Conservation (phyloP, 2,113 vertebrate genomes). For the Misgurnus anguillicaudatus region DNA sequence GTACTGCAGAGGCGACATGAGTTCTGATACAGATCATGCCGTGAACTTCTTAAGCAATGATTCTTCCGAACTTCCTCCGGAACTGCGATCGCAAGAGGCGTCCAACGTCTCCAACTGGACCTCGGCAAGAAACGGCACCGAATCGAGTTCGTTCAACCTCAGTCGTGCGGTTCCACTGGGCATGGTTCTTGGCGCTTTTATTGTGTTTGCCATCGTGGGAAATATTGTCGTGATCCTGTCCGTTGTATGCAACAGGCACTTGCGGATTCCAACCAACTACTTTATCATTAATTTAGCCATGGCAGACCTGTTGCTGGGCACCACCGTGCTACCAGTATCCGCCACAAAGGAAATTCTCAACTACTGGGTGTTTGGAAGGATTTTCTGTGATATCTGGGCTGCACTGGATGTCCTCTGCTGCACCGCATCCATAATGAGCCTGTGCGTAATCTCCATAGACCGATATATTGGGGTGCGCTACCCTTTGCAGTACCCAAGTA, state of each 20-base stretch:
- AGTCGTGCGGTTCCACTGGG: constrained; percentile 85
- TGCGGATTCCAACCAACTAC: constrained; percentile 95
- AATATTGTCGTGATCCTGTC: constrained; percentile 96
- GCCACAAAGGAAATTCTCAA: constrained; percentile 88
- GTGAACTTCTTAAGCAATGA: constrained; percentile 70
- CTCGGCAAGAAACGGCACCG: constrained; percentile 65
- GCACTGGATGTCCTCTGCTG: constrained; percentile 96
- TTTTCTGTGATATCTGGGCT: constrained; percentile 97
- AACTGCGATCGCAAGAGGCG: constrained; percentile 57
- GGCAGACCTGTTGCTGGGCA: constrained; percentile 92
- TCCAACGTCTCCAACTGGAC: constrained; percentile 78
- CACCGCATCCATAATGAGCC: constrained; percentile 94
- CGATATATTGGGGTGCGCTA: constrained; percentile 94
- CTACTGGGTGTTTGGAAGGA: constrained; percentile 90
- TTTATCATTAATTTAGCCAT: constrained; percentile 96
- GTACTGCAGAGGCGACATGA: constrained; percentile 71
- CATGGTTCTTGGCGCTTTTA: constrained; percentile 90
- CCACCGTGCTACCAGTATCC: constrained; percentile 92
- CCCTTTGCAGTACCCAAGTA: constrained; percentile 89
- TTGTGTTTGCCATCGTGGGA: constrained; percentile 91
- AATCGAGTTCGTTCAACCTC: constrained; percentile 79
- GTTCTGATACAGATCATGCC: constrained; percentile 74
- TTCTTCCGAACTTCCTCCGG: constrained; percentile 67
- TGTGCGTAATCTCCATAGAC: constrained; percentile 96
- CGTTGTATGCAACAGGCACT: constrained; percentile 93